Percentiles rank a stretch among this genome's conserved stretches.
Conservation (phyloP, 2,797 vertebrate species). For the Loris lydekkerianus region DNA sequence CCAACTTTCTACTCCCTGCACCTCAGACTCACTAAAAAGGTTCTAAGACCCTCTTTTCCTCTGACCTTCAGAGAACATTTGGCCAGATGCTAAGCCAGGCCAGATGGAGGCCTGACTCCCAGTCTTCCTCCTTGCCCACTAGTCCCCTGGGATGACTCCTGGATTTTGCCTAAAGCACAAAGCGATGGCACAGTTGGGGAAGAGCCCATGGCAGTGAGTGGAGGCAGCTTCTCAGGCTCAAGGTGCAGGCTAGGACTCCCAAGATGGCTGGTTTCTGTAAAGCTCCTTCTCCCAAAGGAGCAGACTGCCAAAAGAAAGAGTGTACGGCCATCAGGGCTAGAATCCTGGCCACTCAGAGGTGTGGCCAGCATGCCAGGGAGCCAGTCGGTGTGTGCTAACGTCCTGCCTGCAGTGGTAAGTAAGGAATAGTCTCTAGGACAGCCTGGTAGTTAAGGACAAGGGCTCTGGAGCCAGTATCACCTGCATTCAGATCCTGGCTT, state of each 20-base stretch:
- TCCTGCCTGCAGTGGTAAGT: neutral
- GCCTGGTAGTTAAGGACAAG: neutral
- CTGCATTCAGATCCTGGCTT: neutral
- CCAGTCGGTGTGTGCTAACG: neutral
- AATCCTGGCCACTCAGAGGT: neutral
- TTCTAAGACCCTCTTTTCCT: neutral
- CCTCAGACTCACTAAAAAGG: neutral
- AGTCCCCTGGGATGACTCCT: neutral
- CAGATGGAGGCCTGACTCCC: neutral
- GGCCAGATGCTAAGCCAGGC: neutral
- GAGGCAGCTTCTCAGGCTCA: neutral
- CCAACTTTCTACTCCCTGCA: neutral
- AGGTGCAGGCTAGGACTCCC: neutral
- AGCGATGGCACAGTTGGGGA: neutral
- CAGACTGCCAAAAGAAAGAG: neutral
- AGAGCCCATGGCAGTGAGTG: neutral
- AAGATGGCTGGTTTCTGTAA: neutral
- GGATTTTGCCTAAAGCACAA: neutral
- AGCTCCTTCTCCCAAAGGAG: neutral
- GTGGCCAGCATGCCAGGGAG: neutral
- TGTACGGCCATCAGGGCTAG: neutral
- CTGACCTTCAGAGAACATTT: neutral
- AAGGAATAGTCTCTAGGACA: neutral
- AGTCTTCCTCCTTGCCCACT: neutral
- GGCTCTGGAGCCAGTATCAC: neutral